Base-by-base conservation (phyloP, 2,797 vertebrate species). In the Myiotriccus ornatus region DNA sequence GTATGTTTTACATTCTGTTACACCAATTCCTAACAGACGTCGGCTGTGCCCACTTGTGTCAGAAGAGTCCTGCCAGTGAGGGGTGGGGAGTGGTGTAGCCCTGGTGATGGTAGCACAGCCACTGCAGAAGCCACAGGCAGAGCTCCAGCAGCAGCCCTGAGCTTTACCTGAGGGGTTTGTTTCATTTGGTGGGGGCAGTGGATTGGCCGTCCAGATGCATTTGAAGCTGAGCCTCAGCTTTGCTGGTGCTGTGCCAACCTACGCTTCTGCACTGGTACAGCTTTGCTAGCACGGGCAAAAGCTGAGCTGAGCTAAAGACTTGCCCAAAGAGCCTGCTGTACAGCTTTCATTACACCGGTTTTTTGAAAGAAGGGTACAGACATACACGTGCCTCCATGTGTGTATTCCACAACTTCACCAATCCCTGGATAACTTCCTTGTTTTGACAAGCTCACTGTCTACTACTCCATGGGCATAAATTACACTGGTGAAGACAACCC, bases 91-190 rank as follows among this genome's bases (percentile, higher is more conserved):
- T 2, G 7, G 49, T 8, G 41, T 37, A 28, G 28, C 10, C 28
- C 67, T 41, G 17, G 12, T 32, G 56, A 53, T 56, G 3, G 1
- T 16, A 30, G 16, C 15, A 4, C 19, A 25, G 73, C 24, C 30
- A 2, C 2, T 74, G 57, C 30, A 65, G 30, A 18, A 64, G 67
- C 81, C 3, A 0, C n/a, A 9, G 56, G n/a, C 2, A 3, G 41
- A 75, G 62, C 86, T 56, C 43, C 41, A 30, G 34, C 65, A 56
- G 44, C 41, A 77, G 53, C 14, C 3, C 34, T 15, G n/a, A 24
- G 32, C 44, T 56, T 41, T 12, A 37, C 52, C 14, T 0, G 0
- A 27, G 30, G 8, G 1, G 1, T 32, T 15, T 55, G 22, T 60
- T 78, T 64, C 20, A 17, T 18, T 14, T 22, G 65, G 34, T 2